Conservation (phyloP, 2,113 vertebrate genomes). For the zebrafish (Danio rerio) region GRCz12tu NC_133187.1:7612001-7612500, state of each 20-base stretch:
- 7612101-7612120: not conserved
- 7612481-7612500: not conserved
- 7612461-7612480: not conserved
- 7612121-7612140: not conserved
- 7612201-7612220: slow-evolving; percentile 1
- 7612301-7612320: not conserved
- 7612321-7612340: not conserved
- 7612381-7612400: not conserved
- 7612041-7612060: not conserved
- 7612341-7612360: not conserved
- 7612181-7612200: not conserved
- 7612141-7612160: not conserved
- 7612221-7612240: slow-evolving; percentile 2
- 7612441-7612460: not conserved
- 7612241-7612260: slow-evolving; percentile 9
- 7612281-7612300: not conserved
- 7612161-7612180: not conserved
- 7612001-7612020: not conserved
- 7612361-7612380: not conserved
- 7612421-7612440: not conserved
- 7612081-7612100: too few relatives aligned
- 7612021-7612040: not conserved
- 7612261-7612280: not conserved
- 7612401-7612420: not conserved
- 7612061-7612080: not conserved